Conservation (phyloP, 2,888 invertebrate genomes). For the Endomychus coccineus region DNA sequence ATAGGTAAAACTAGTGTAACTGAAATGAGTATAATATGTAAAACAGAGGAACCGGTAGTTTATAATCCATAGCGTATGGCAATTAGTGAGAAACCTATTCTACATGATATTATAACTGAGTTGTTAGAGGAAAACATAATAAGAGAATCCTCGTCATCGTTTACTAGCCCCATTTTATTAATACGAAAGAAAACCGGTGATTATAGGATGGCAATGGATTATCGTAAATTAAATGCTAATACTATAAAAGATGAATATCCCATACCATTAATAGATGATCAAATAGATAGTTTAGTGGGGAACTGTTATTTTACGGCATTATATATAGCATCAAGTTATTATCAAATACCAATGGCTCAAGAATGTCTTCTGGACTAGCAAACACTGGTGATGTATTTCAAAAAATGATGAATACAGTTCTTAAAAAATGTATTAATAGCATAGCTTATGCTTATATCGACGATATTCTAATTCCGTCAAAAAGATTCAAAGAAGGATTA, state of each 20-base stretch:
- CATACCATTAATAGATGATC: constrained; percentile 30
- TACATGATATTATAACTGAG: constrained; percentile 20
- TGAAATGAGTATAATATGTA: constrained; percentile 2
- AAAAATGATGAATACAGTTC: constrained; percentile 17
- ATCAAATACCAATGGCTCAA: constrained; percentile 28
- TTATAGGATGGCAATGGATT: constrained; percentile 26
- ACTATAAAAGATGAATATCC: constrained; percentile 30
- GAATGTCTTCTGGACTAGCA: too few relatives aligned
- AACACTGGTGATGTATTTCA: too few relatives aligned
- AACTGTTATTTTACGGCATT: constrained; percentile 27
- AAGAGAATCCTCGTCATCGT: constrained; percentile 23
- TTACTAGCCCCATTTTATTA: constrained; percentile 19
- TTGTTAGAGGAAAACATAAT: constrained; percentile 12
- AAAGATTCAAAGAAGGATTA: constrained; percentile 13
- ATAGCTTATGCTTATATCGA: constrained; percentile 14
- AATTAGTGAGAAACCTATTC: constrained; percentile 15
- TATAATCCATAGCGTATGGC: constrained; percentile 24
- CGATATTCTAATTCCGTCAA: constrained; percentile 14
- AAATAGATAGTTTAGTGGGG: constrained; percentile 24
- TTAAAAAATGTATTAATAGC: not conserved
- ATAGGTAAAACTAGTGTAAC: not conserved
- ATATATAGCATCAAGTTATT: constrained; percentile 28
- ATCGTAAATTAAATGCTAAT: constrained; percentile 27
- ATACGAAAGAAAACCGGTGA: constrained; percentile 25
- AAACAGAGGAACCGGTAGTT: not conserved